Conservation (phyloP, 2,888 invertebrate species). For the Cephus spinipes region DNA sequence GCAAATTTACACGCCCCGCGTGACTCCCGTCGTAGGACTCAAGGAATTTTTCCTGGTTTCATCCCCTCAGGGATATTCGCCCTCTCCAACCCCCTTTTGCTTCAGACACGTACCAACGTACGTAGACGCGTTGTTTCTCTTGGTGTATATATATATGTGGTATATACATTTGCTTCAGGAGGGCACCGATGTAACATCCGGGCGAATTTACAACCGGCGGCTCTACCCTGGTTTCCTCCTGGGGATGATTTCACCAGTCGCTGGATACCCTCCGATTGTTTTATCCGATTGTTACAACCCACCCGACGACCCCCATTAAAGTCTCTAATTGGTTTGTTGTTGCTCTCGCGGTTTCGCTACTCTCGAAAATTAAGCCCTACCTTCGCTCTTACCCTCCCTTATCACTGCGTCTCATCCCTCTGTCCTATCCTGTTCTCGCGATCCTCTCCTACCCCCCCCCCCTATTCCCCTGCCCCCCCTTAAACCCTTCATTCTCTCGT, state of each 20-base stretch:
- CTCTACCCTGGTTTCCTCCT: background rate
- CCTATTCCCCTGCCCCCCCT: too few relatives aligned
- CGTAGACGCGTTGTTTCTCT: background rate
- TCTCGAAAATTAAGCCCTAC: background rate
- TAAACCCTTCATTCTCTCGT: too few relatives aligned
- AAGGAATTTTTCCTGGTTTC: conserved; percentile 49
- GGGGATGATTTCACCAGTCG: conserved; percentile 18
- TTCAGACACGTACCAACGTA: background rate
- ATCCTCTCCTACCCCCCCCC: too few relatives aligned
- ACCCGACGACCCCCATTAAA: conserved; percentile 40
- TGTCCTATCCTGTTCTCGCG: too few relatives aligned
- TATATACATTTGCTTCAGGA: background rate
- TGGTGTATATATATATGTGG: too few relatives aligned
- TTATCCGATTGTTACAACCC: conserved; percentile 47
- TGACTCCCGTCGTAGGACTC: conserved; percentile 40
- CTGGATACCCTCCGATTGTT: conserved; percentile 42
- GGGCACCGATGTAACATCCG: background rate
- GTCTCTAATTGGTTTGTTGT: conserved; percentile 54
- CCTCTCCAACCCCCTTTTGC: conserved; percentile 1
- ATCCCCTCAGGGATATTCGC: conserved; percentile 18
- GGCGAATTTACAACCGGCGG: background rate
- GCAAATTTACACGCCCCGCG: conserved; percentile 55
- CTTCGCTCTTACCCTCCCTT: background rate
- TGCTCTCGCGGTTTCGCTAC: conserved; percentile 18
- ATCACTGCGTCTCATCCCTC: background rate